phyloP scores from a whole-genome alignment of 1,140 invertebrate genomes.

The Zaprionus capensis region DNA sequence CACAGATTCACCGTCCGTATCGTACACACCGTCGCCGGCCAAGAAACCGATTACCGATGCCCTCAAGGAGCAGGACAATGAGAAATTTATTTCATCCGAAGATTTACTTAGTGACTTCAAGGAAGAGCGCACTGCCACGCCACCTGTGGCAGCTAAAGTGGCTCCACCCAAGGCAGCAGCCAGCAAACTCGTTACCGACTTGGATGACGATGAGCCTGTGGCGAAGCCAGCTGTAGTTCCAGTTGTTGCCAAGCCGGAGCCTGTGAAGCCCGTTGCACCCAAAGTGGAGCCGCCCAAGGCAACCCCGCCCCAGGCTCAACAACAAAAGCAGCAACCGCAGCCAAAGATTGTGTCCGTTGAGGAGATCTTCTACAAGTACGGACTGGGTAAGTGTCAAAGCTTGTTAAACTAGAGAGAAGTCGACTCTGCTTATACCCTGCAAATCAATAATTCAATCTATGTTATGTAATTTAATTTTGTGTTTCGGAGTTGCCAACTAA shows the following conservation, averaged over 20 bases:
- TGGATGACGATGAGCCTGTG: slow-evolving; percentile 71
- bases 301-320: slow-evolving; percentile 1
- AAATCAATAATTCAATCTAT: not conserved
- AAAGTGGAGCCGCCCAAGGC: slow-evolving; percentile 32
- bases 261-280: slow-evolving; percentile 10
- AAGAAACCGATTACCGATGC: slow-evolving; percentile 80
- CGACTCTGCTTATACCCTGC: not conserved
- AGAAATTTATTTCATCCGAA: slow-evolving; percentile 83
- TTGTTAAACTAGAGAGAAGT: not conserved
- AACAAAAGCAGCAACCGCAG: slow-evolving; percentile 43
- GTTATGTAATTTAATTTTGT: not conserved
- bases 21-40: slow-evolving; percentile 73
- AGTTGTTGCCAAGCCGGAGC: slow-evolving; percentile 48
- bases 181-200: slow-evolving; percentile 59
- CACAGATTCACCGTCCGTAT: slow-evolving; percentile 77
- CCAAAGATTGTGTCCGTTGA: slow-evolving; percentile 82
- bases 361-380: slow-evolving; percentile 82
- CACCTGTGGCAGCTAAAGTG: slow-evolving; percentile 36
- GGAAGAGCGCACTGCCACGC: slow-evolving; percentile 71
- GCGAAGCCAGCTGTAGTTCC: slow-evolving; percentile 35
- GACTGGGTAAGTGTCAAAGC: slow-evolving; percentile 68
- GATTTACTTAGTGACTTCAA: slow-evolving; percentile 79
- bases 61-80: slow-evolving; percentile 81
- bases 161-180: slow-evolving; percentile 24
- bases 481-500: not conserved